phyloP scores from a whole-genome alignment of 2,113 vertebrate species.

The Cryptoleucopteryx plumbea region DNA sequence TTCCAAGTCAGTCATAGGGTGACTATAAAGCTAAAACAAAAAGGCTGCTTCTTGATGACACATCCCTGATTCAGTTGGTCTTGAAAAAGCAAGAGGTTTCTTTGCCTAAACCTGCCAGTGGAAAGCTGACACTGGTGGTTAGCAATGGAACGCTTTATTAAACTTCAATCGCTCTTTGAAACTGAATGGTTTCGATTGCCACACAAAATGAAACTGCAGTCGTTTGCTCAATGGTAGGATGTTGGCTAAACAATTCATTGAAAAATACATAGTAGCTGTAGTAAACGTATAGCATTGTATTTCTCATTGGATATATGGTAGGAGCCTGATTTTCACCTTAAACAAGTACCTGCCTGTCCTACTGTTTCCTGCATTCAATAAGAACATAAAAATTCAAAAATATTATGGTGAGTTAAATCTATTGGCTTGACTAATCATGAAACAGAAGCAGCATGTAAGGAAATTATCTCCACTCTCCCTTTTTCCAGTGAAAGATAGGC shows the following conservation, averaged over 20 bases:
- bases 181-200: constrained; percentile 76
- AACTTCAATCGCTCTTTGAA: constrained; percentile 63
- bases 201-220: constrained; percentile 67
- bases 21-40: constrained; percentile 30
- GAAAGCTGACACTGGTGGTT: constrained; percentile 72
- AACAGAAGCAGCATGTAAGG: background rate
- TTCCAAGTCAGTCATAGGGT: background rate
- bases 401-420: background rate
- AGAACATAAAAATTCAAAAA: background rate
- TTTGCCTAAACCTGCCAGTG: constrained; percentile 66
- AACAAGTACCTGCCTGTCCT: background rate
- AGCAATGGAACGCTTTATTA: constrained; percentile 67
- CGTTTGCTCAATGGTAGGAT: constrained; percentile 17
- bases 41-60: constrained; percentile 45
- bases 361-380: background rate
- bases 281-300: background rate
- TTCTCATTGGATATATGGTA: background rate
- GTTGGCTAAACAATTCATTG: background rate
- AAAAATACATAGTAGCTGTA: background rate
- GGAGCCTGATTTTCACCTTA: background rate
- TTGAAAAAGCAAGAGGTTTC: constrained; percentile 56
- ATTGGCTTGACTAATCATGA: background rate
- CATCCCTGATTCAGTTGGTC: constrained; percentile 61
- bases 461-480: background rate
- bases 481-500: background rate